phyloP scores from a whole-genome alignment of 1,140 invertebrate genomes.

The Pinna nobilis region DNA sequence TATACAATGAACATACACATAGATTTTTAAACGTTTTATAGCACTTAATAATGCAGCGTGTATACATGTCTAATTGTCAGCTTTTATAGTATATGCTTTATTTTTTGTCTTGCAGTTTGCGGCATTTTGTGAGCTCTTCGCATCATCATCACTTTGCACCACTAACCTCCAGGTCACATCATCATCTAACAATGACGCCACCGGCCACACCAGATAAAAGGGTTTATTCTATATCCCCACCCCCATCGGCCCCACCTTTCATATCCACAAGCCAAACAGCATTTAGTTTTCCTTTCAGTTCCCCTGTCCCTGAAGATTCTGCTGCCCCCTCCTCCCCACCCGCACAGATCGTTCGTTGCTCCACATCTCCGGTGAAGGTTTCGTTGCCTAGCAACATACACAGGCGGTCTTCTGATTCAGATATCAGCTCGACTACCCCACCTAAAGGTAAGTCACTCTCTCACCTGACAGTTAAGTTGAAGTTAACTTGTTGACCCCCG shows the following conservation, averaged over 20 bases:
- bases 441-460: slow-evolving; percentile 82
- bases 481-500: too few relatives aligned
- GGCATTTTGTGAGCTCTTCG: slow-evolving; percentile 34
- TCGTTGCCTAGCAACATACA: slow-evolving; percentile 24
- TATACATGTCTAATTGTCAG: background rate
- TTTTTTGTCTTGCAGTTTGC: slow-evolving; percentile 34
- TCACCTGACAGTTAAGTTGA: too few relatives aligned
- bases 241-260: slow-evolving; percentile 38
- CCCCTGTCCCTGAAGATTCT: slow-evolving; percentile 60
- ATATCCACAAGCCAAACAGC: slow-evolving; percentile 76
- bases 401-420: slow-evolving; percentile 92
- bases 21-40: background rate
- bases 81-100: slow-evolving; percentile 3
- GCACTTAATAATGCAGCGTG: slow-evolving; percentile 4
- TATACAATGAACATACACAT: too few relatives aligned
- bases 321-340: slow-evolving; percentile 49
- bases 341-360: slow-evolving; percentile 31
- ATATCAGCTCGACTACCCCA: slow-evolving; percentile 85
- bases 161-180: slow-evolving; percentile 15
- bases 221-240: slow-evolving; percentile 29
- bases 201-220: slow-evolving; percentile 19
- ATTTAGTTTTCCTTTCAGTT: slow-evolving; percentile 71
- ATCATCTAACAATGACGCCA: slow-evolving; percentile 20
- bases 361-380: slow-evolving; percentile 50
- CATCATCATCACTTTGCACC: slow-evolving; percentile 27